Evolutionary conservation across 2,888 invertebrate species (phyloP).

Genomic region (Lumbricus terrestris): DNA sequence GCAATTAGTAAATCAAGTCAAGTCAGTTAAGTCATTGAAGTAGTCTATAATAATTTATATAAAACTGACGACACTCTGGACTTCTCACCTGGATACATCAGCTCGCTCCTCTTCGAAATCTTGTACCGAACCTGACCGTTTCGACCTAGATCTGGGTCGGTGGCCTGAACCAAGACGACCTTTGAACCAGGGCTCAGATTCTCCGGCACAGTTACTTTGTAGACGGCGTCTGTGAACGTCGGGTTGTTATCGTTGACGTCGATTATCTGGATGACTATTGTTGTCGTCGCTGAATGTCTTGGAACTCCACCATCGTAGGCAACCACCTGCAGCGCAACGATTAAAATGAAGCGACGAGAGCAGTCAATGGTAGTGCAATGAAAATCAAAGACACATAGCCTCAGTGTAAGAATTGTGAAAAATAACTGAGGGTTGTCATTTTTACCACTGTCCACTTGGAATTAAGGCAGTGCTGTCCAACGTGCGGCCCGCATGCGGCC

Average conservation of each 20-base stretch:
- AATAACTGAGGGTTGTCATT: too few species aligned
- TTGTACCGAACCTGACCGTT: conserved; percentile 8
- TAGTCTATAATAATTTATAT: too few species aligned
- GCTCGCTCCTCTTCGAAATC: conserved; percentile 5
- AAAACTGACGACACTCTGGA: neutral
- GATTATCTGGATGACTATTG: neutral
- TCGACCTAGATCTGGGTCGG: neutral
- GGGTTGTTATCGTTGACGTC: conserved; percentile 11
- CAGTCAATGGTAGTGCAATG: too few species aligned
- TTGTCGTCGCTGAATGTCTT: neutral
- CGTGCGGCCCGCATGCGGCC: too few species aligned
- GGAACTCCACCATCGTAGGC: conserved; percentile 25
- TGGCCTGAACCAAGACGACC: neutral
- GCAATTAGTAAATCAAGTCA: too few species aligned
- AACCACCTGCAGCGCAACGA: neutral
- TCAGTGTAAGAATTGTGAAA: too few species aligned
- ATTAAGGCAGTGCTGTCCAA: too few species aligned
- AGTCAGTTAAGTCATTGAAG: too few species aligned
- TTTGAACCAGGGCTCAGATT: neutral
- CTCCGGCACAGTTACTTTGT: neutral
- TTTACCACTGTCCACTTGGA: too few species aligned
- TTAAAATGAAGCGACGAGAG: neutral
- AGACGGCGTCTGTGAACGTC: conserved; percentile 5
- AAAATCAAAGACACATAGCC: too few species aligned
- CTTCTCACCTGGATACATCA: neutral